Conservation (phyloP, 2,888 invertebrate species). For the Leptodirus hochenwartii region DNA sequence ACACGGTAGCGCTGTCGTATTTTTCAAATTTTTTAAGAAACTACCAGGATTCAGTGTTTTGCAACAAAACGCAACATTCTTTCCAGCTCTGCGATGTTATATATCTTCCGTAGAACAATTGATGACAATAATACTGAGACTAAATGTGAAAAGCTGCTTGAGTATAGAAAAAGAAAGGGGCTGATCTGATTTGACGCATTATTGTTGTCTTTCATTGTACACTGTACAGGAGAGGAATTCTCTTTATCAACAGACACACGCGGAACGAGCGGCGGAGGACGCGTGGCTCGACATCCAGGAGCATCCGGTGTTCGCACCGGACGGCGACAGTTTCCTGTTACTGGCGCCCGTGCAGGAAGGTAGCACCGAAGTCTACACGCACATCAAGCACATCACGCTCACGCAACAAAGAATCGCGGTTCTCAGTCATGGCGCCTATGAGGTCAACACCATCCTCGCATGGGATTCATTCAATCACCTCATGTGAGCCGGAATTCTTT, state of each 20-base stretch:
- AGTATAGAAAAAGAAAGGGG: no score
- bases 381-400: slow-evolving; percentile 74
- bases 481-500: slow-evolving; percentile 43
- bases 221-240: no score
- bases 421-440: slow-evolving; percentile 70
- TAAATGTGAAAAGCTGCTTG: no score
- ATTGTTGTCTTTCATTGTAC: no score
- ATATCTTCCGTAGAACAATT: no score
- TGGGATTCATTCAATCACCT: slow-evolving; percentile 73
- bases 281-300: slow-evolving; percentile 76
- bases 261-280: slow-evolving; percentile 66
- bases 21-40: no score
- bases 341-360: slow-evolving; percentile 72
- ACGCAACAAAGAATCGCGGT: slow-evolving; percentile 69
- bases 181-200: no score
- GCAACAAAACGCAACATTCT: no score
- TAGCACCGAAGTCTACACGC: slow-evolving; percentile 66
- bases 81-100: no score
- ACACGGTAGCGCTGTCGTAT: no score
- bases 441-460: slow-evolving; percentile 62
- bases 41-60: no score
- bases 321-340: slow-evolving; percentile 68
- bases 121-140: no score
- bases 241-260: slow-evolving; percentile 41
- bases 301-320: slow-evolving; percentile 66